phyloP scores from a whole-genome alignment of 2,888 invertebrate species.

The Halictus ligatus region DNA sequence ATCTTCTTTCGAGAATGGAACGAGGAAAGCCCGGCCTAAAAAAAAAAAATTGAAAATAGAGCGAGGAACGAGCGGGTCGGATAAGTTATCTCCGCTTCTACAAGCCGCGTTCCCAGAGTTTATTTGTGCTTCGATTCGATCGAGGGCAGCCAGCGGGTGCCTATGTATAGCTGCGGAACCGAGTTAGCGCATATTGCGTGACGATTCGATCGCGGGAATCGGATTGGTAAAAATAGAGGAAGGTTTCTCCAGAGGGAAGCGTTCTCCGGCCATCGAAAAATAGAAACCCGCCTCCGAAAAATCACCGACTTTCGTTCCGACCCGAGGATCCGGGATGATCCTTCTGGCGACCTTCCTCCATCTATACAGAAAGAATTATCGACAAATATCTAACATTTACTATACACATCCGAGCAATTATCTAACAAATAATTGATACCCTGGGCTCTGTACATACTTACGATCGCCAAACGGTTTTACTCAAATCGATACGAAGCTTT shows the following conservation, averaged over 20 bases:
- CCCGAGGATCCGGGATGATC: neutral
- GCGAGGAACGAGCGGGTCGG: constrained; percentile 11
- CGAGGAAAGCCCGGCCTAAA: neutral
- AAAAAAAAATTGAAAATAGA: constrained; percentile 25
- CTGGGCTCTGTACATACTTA: neutral
- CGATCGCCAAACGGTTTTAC: no score
- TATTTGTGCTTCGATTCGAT: constrained; percentile 81
- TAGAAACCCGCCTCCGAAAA: constrained; percentile 33
- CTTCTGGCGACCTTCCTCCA: neutral
- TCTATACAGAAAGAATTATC: neutral
- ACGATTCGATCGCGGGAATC: constrained; percentile 71
- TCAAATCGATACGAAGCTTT: no score
- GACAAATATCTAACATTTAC: neutral
- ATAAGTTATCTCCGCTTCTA: constrained; percentile 41
- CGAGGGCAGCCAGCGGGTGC: constrained; percentile 73
- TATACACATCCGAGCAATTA: neutral
- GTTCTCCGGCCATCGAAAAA: constrained; percentile 46
- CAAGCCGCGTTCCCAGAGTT: constrained; percentile 66
- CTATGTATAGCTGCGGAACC: constrained; percentile 74
- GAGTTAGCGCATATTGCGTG: constrained; percentile 71
- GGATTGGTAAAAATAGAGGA: constrained; percentile 66
- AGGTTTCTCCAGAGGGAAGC: constrained; percentile 37
- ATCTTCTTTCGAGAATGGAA: neutral
- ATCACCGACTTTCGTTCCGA: neutral
- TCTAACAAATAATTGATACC: neutral